Percentiles rank a stretch among this genome's conserved stretches.
Evolutionary conservation across 2,797 vertebrate genomes (phyloP).

Genomic region (Poliocrania exsul): DNA sequence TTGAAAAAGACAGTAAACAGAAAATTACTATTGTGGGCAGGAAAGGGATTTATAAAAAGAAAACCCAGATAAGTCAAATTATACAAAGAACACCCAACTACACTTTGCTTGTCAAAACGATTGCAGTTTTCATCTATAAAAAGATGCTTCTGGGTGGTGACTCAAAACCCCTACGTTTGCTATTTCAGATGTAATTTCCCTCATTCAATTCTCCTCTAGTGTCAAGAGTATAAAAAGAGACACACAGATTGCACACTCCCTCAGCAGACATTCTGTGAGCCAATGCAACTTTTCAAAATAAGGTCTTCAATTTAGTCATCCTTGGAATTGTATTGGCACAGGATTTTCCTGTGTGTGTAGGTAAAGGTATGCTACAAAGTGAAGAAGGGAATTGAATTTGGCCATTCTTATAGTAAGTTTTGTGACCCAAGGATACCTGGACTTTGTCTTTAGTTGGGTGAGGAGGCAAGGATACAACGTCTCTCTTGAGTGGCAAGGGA

Average conservation of each 20-base stretch:
- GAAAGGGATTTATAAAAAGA: slow-evolving; percentile 53
- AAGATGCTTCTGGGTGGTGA: slow-evolving; percentile 66
- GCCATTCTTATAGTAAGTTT: background rate
- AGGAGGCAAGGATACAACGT: background rate
- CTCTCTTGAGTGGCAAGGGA: background rate
- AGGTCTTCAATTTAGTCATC: background rate
- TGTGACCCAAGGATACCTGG: background rate
- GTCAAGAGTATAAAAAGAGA: slow-evolving; percentile 48
- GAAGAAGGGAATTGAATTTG: background rate
- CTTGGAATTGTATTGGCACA: background rate
- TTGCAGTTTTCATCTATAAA: slow-evolving; percentile 62
- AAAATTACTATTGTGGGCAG: background rate
- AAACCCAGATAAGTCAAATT: slow-evolving; percentile 53
- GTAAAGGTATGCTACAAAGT: background rate
- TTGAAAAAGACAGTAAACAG: slow-evolving; percentile 30
- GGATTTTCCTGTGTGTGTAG: background rate
- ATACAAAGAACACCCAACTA: background rate
- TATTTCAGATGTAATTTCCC: slow-evolving; percentile 59
- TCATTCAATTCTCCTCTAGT: slow-evolving; percentile 46
- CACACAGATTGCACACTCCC: background rate
- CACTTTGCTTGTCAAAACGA: slow-evolving; percentile 57
- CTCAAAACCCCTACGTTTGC: slow-evolving; percentile 60
- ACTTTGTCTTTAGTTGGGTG: background rate
- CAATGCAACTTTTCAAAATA: slow-evolving; percentile 9
- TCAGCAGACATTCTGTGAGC: background rate